Conservation (phyloP, 2,797 vertebrate species). For the Varecia variegata region DNA sequence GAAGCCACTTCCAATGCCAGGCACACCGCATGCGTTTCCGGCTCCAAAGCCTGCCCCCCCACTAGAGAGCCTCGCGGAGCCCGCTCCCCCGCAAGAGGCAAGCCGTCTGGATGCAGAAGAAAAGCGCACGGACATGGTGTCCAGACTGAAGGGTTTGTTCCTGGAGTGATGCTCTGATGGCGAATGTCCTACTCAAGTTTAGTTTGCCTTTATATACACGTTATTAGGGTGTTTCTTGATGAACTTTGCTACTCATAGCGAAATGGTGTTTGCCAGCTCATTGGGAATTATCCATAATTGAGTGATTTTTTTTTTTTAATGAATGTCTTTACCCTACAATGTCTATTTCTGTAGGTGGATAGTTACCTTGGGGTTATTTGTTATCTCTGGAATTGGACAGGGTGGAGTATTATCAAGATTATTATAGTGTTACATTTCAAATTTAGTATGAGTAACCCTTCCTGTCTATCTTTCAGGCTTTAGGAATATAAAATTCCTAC, state of each 20-base stretch:
- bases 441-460: slow-evolving; percentile 63
- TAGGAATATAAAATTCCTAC: not conserved
- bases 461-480: slow-evolving; percentile 44
- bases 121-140: slow-evolving; percentile 80
- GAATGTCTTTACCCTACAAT: slow-evolving; percentile 58
- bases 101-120: slow-evolving; percentile 69
- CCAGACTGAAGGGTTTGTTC: rapidly evolving
- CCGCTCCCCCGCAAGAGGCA: slow-evolving; percentile 70
- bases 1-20: slow-evolving; percentile 81
- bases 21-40: slow-evolving; percentile 74
- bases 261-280: slow-evolving; percentile 67
- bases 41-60: slow-evolving; percentile 77
- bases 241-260: slow-evolving; percentile 73
- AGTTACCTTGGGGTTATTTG: slow-evolving; percentile 79
- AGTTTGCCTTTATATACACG: slow-evolving; percentile 67
- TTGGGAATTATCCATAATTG: slow-evolving; percentile 67
- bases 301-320: slow-evolving; percentile 58
- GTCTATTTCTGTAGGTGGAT: slow-evolving; percentile 79
- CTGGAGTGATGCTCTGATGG: rapidly evolving
- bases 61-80: slow-evolving; percentile 1
- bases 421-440: slow-evolving; percentile 50
- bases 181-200: not conserved
- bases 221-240: slow-evolving; percentile 73
- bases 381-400: slow-evolving; percentile 75
- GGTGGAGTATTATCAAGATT: slow-evolving; percentile 79